Percentiles rank a stretch among this genome's conserved stretches.
Conservation (phyloP, 1,140 invertebrate species). For the Atopsyche davidsoni region DNA sequence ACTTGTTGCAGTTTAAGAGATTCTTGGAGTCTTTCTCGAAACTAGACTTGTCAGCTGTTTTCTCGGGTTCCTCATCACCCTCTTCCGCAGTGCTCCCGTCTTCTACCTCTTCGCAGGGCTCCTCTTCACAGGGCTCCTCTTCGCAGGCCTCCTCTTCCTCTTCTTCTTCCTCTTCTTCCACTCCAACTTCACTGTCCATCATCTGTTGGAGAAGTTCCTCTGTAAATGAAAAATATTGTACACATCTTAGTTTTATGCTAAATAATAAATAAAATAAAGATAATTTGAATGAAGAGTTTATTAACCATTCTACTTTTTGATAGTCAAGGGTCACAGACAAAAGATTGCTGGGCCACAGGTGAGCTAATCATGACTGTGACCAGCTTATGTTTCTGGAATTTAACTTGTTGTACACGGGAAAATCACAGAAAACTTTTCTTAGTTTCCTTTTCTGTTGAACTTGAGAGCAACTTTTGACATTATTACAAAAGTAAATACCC, state of each 20-base stretch:
- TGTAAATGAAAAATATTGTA: slow-evolving; percentile 22
- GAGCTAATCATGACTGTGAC: no score
- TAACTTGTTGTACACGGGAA: no score
- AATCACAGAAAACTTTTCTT: no score
- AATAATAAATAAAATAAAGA: no score
- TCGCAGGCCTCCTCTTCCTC: slow-evolving; percentile 31
- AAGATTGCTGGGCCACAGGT: no score
- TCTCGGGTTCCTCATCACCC: slow-evolving; percentile 21
- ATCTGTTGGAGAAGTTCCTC: slow-evolving; percentile 41
- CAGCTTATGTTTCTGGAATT: no score
- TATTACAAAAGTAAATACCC: neutral
- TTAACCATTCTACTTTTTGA: no score
- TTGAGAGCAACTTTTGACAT: no score
- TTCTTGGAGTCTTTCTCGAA: slow-evolving; percentile 20
- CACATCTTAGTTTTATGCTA: neutral
- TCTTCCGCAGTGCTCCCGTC: slow-evolving; percentile 34
- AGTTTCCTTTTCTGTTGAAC: no score
- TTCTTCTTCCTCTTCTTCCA: slow-evolving; percentile 36
- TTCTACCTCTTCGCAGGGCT: slow-evolving; percentile 26
- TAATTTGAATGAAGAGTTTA: no score
- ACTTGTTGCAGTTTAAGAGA: slow-evolving; percentile 55
- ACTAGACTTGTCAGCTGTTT: slow-evolving; percentile 31
- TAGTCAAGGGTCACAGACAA: no score
- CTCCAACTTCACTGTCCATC: slow-evolving; percentile 40
- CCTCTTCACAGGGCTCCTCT: slow-evolving; percentile 32